phyloP scores from a whole-genome alignment of 1,140 invertebrate genomes.

The Micrasema minimum region DNA sequence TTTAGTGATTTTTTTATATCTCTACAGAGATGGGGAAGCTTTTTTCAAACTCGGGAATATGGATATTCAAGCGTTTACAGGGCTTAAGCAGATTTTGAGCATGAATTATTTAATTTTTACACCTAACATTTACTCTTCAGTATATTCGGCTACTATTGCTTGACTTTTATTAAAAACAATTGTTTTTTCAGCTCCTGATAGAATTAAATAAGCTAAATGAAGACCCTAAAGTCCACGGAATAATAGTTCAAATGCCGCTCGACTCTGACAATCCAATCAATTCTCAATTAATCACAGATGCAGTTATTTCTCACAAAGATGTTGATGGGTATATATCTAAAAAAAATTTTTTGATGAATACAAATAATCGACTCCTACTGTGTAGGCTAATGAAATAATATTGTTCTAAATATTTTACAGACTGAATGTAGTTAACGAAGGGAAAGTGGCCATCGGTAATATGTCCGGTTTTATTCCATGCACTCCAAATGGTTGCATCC shows the following conservation, averaged over 20 bases:
- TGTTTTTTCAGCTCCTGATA: conserved; percentile 68
- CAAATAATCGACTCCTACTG: too few species aligned
- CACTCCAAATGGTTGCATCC: conserved; percentile 92
- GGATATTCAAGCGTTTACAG: too few species aligned
- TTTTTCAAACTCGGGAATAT: too few species aligned
- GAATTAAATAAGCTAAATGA: conserved; percentile 84
- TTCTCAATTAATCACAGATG: conserved; percentile 86
- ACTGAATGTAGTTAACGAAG: conserved; percentile 91
- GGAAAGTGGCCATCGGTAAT: conserved; percentile 86
- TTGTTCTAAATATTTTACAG: conserved; percentile 60
- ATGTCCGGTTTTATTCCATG: conserved; percentile 90
- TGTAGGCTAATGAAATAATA: too few species aligned
- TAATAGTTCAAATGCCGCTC: conserved; percentile 97
- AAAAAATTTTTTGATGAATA: too few species aligned
- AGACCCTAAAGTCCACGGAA: conserved; percentile 89
- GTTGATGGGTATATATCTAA: conserved; percentile 86
- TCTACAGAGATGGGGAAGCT: too few species aligned
- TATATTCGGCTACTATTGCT: too few species aligned
- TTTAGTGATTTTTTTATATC: too few species aligned
- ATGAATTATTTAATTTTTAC: too few species aligned
- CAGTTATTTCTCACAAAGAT: conserved; percentile 89
- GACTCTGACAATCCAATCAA: conserved; percentile 87
- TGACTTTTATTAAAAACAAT: too few species aligned
- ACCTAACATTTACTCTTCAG: too few species aligned
- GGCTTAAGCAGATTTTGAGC: too few species aligned